A percentile compares a stretch with the other conserved stretches of the same genome.
Evolutionary conservation across 1,140 invertebrate genomes (phyloP).

Genomic region (Cheumatopsyche charites): DNA sequence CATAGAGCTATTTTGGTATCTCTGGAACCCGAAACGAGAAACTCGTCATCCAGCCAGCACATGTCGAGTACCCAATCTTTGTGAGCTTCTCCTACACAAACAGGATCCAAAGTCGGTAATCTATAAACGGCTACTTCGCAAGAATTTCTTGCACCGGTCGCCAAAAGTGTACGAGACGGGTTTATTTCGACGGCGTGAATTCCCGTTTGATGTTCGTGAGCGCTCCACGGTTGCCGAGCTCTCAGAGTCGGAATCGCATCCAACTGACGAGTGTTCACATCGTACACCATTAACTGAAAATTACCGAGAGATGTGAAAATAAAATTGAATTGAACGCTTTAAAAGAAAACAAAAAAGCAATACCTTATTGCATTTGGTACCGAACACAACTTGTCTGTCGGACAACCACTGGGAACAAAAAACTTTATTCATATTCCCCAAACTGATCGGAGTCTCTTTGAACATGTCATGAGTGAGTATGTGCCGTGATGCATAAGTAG

Average conservation of each 20-base stretch:
- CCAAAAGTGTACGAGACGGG: constrained; percentile 86
- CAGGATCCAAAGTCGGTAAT: constrained; percentile 90
- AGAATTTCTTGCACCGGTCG: constrained; percentile 91
- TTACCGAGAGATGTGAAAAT: too few relatives aligned
- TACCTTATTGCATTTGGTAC: constrained; percentile 96
- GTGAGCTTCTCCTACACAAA: constrained; percentile 95
- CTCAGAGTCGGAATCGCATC: constrained; percentile 86
- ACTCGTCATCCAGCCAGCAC: constrained; percentile 96
- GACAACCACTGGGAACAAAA: constrained; percentile 97
- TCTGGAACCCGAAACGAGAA: constrained; percentile 90
- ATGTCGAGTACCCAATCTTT: constrained; percentile 94
- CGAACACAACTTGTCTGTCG: constrained; percentile 92
- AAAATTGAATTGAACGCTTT: not conserved
- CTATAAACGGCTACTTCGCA: constrained; percentile 93
- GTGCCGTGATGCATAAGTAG: constrained; percentile 81
- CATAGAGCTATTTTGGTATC: constrained; percentile 86
- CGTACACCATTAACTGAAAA: constrained; percentile 79
- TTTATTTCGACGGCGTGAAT: constrained; percentile 95
- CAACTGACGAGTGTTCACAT: constrained; percentile 77
- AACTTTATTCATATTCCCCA: constrained; percentile 92
- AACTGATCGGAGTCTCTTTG: constrained; percentile 79
- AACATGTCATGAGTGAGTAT: constrained; percentile 89
- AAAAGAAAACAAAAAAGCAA: constrained; percentile 41
- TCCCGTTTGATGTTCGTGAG: constrained; percentile 77
- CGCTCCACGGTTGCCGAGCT: constrained; percentile 64